A percentile compares a stretch with the other conserved stretches of the same genome.
These are phyloP conservation scores for Babyrousa celebensis DNA, from an alignment of 2,797 vertebrate species.

Conservation along the genomic window DNA sequence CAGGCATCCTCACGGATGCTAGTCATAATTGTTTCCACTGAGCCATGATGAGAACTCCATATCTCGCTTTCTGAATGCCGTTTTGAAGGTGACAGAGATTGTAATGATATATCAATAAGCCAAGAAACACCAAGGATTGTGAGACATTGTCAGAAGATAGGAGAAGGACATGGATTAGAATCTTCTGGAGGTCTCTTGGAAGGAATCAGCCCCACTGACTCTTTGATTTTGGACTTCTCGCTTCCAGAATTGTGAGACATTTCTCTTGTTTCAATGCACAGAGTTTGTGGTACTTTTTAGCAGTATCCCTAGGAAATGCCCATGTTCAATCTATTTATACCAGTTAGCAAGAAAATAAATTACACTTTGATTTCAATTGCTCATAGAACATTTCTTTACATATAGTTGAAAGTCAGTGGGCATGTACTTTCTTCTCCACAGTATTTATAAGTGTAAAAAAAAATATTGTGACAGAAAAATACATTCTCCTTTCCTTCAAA, in stretches of 20 bases:
- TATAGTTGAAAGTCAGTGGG: neutral
- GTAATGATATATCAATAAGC: neutral
- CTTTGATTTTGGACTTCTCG: neutral
- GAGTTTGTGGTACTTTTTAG: neutral
- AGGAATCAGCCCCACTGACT: neutral
- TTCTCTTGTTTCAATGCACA: neutral
- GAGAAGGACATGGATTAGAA: neutral
- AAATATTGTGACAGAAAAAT: conserved; percentile 9
- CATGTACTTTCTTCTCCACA: neutral
- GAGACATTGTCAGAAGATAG: neutral
- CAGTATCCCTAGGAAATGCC: neutral
- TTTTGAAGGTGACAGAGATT: neutral
- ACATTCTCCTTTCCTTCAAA: neutral
- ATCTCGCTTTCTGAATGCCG: neutral
- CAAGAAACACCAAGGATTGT: neutral
- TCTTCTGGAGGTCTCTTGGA: neutral
- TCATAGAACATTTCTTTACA: conserved; percentile 28
- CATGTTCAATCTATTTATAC: neutral
- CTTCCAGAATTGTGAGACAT: neutral
- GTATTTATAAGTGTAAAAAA: neutral
- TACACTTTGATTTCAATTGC: neutral
- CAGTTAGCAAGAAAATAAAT: conserved; percentile 7
- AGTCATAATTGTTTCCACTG: too few relatives aligned
- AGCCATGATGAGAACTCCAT: too few relatives aligned
- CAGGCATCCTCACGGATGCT: too few relatives aligned